phyloP scores from a whole-genome alignment of 37 sponge, comb jelly and placozoan species.

The Bolinopsis microptera region DNA sequence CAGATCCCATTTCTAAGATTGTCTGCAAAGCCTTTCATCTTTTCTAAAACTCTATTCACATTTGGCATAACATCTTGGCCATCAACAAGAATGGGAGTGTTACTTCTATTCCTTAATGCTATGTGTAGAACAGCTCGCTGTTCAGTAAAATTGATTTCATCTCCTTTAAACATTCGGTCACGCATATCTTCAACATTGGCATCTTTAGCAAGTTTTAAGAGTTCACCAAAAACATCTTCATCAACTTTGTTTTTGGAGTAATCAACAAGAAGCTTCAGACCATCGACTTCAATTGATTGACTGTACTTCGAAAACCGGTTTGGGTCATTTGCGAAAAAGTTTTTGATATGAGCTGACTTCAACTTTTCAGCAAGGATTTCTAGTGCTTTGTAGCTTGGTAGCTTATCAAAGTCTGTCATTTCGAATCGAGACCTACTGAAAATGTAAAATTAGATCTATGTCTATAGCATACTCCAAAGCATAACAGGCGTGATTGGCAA shows the following conservation, averaged over 20 bases:
- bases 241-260: slow-evolving; percentile 93
- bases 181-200: slow-evolving; percentile 83
- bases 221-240: slow-evolving; percentile 80
- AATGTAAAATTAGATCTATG: no score
- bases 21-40: slow-evolving; percentile 88
- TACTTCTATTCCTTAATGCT: slow-evolving; percentile 91
- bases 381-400: neutral
- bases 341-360: slow-evolving; percentile 72
- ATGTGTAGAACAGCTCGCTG: slow-evolving; percentile 95
- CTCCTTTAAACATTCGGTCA: slow-evolving; percentile 90
- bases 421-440: no score
- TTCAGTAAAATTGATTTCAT: slow-evolving; percentile 99
- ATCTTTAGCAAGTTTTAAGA: slow-evolving; percentile 86
- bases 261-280: slow-evolving; percentile 79
- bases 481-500: no score
- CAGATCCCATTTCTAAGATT: slow-evolving; percentile 90
- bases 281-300: slow-evolving; percentile 56
- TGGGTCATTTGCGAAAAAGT: slow-evolving; percentile 81
- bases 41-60: slow-evolving; percentile 87
- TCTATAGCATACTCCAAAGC: no score
- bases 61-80: slow-evolving; percentile 86
- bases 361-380: slow-evolving; percentile 2
- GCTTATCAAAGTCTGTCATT: slow-evolving; percentile 52
- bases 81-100: slow-evolving; percentile 88
- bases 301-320: slow-evolving; percentile 83